Percentiles rank a stretch among this genome's conserved stretches.
phyloP scores from a whole-genome alignment of 2,888 invertebrate genomes.

The Acronicta leporina region DNA sequence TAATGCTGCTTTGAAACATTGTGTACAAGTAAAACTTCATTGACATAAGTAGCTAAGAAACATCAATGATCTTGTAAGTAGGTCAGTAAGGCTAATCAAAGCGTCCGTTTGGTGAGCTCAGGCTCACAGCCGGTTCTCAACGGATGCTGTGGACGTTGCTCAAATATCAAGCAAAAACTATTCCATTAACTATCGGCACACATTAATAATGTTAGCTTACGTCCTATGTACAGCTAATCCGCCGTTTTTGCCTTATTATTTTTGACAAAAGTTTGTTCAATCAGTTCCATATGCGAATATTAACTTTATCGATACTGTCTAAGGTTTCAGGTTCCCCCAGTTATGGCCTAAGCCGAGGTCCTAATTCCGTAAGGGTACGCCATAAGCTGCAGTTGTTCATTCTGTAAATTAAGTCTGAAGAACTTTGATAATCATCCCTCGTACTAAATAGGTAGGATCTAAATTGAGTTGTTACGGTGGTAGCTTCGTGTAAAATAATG shows the following conservation, averaged over 20 bases:
- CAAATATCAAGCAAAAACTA: slow-evolving; percentile 53
- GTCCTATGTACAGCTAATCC: slow-evolving; percentile 37
- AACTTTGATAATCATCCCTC: too few species aligned
- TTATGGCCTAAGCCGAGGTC: too few species aligned
- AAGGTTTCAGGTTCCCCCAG: too few species aligned
- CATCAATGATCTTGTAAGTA: slow-evolving; percentile 28
- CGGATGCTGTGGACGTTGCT: slow-evolving; percentile 54
- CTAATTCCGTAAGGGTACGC: too few species aligned
- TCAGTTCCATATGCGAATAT: slow-evolving; percentile 1
- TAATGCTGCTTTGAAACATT: too few species aligned
- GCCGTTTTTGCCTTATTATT: slow-evolving; percentile 21
- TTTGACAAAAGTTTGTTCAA: slow-evolving; percentile 18
- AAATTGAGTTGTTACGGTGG: too few species aligned
- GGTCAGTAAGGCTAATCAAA: slow-evolving; percentile 37
- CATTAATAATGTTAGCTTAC: slow-evolving; percentile 48
- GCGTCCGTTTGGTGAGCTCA: slow-evolving; percentile 11
- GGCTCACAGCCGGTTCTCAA: slow-evolving; percentile 42
- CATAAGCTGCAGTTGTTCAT: too few species aligned
- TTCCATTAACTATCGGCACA: slow-evolving; percentile 42
- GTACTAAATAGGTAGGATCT: too few species aligned
- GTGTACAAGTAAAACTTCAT: slow-evolving; percentile 1
- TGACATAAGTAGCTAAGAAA: slow-evolving; percentile 3
- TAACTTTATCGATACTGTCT: too few species aligned
- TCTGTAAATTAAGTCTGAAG: too few species aligned
- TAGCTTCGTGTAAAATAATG: too few species aligned